These are phyloP conservation scores for Pterostichus niger DNA, from an alignment of 2,888 invertebrate genomes.

Conservation along the genomic window DNA sequence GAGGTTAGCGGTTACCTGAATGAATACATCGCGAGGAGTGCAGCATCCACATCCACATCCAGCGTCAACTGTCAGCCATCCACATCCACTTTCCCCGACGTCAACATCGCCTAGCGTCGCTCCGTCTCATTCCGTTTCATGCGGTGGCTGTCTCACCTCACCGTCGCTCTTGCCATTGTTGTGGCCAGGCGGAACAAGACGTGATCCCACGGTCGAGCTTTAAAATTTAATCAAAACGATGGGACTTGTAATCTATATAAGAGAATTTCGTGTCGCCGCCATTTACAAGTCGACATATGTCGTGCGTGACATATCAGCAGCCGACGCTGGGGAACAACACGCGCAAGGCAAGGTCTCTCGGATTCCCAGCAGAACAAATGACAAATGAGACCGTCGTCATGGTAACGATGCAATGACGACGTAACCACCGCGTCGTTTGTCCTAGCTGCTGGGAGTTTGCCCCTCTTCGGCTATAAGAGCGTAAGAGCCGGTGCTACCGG, in stretches of 20 bases:
- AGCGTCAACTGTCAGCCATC: slow-evolving; percentile 12
- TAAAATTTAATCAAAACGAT: slow-evolving; percentile 67
- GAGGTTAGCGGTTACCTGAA: slow-evolving; percentile 11
- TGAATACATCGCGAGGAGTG: slow-evolving; percentile 25
- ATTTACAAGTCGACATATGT: slow-evolving; percentile 66
- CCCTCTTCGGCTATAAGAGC: background rate
- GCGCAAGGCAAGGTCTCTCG: slow-evolving; percentile 36
- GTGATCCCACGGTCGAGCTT: slow-evolving; percentile 54
- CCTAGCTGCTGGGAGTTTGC: background rate
- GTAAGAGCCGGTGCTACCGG: background rate
- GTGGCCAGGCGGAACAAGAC: slow-evolving; percentile 1
- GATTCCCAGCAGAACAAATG: slow-evolving; percentile 66
- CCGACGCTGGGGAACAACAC: slow-evolving; percentile 34
- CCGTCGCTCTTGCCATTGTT: slow-evolving; percentile 14
- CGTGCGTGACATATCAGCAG: slow-evolving; percentile 58
- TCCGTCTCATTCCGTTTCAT: background rate
- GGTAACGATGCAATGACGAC: slow-evolving; percentile 67
- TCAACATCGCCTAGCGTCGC: slow-evolving; percentile 1
- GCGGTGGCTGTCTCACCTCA: background rate
- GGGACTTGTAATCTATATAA: slow-evolving; percentile 65
- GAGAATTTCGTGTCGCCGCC: slow-evolving; percentile 63
- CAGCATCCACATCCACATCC: background rate
- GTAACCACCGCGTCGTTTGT: slow-evolving; percentile 59
- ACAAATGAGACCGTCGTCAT: slow-evolving; percentile 66
- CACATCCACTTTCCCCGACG: slow-evolving; percentile 27